These are phyloP conservation scores for Dasyurus viverrinus DNA, from an alignment of 2,113 vertebrate genomes.

Conservation along the genomic window DNA sequence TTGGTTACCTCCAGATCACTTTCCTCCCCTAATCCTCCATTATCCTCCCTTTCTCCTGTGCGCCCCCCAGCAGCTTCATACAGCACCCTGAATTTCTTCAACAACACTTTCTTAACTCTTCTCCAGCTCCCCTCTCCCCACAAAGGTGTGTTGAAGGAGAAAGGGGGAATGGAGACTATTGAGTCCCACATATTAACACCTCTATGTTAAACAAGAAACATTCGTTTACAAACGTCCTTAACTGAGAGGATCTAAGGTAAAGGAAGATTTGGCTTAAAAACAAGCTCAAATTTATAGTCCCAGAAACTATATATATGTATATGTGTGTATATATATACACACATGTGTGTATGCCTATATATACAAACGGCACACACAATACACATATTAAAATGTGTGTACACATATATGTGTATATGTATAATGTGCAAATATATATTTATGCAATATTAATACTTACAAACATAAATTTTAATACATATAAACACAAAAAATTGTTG, in stretches of 20 bases:
- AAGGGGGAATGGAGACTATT: constrained; percentile 14
- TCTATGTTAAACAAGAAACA: constrained; percentile 22
- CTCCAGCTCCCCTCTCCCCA: background rate
- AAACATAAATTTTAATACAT: background rate
- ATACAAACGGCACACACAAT: background rate
- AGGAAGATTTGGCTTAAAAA: constrained; percentile 35
- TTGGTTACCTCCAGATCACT: constrained; percentile 6
- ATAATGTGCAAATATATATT: background rate
- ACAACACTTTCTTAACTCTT: background rate
- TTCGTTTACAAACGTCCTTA: constrained; percentile 52
- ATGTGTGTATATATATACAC: rapidly evolving
- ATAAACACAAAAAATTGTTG: background rate
- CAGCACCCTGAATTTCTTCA: constrained; percentile 22
- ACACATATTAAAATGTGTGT: background rate
- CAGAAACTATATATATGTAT: background rate
- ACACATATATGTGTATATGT: background rate
- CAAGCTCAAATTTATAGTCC: background rate
- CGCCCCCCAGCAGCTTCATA: constrained; percentile 19
- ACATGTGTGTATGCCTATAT: background rate
- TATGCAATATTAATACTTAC: background rate
- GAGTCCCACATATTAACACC: constrained; percentile 56
- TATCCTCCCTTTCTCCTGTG: background rate
- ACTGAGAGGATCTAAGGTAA: constrained; percentile 58
- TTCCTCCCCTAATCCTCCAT: constrained; percentile 17
- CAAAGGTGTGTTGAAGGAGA: constrained; percentile 19